Base-by-base conservation (phyloP, 2,888 invertebrate genomes). In the Xestia sexstrigata region DNA sequence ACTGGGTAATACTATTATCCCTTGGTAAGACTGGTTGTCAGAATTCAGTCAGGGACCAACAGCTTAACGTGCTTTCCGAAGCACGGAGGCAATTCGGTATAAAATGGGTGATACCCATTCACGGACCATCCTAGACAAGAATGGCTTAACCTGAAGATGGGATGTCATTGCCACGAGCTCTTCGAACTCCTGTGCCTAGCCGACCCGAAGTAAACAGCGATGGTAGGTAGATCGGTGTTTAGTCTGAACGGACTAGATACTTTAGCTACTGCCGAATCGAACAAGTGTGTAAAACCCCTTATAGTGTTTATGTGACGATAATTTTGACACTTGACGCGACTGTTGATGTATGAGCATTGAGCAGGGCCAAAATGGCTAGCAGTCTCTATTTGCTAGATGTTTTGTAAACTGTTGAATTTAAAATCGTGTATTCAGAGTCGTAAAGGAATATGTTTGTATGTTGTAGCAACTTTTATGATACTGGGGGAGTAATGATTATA, bases 321-420 rank as follows among this genome's bases (percentile, higher is more conserved):
- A 67, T 70, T 78, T 70, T 79, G 60, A 62, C 20, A 58, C 20
- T 15, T 13, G 42, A 60, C 49, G 42, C 30, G 23, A 26, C 20
- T 30, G 35, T 49, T 67, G 26, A 49, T 52, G 49, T 45, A 49
- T 35, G 35, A 20, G 13, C 26, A 8, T 42, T 35, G 35, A 20
- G 13, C 26, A 8, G 49, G 47, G n/a, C n/a, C 8, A 67, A 39
- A 47, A 5, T 30, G 3, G 2, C 17, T 26, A 11, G 35, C 13
- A 39, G n/a, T 45, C 52, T n/a, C 9, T 23, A 17, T 26, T 58
- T 20, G 26, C 8, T 26, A 39, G 6, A 49, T 49, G 60, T 35
- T 58, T 49, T 66, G n/a, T 55, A 49, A 65, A 49, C 49, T n/a
- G 17, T 39, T 9, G 42, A 47, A 49, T 52, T n/a, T 9, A 23